phyloP scores from a whole-genome alignment of 2,888 invertebrate species.

The Chrysolina oricalcia region DNA sequence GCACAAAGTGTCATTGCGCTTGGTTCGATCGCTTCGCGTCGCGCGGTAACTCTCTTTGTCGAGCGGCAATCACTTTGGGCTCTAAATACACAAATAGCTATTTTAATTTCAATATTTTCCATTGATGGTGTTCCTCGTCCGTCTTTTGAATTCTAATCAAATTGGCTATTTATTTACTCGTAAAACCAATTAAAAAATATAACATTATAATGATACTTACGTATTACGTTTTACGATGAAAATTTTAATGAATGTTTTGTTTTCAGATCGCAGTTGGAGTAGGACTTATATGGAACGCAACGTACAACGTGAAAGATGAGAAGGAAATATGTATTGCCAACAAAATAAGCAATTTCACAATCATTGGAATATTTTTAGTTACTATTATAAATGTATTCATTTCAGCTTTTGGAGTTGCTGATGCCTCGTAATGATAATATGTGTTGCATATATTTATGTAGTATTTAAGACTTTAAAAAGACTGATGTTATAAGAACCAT shows the following conservation, averaged over 20 bases:
- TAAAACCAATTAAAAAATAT: too few relatives aligned
- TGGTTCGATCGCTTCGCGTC: too few relatives aligned
- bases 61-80: too few relatives aligned
- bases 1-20: too few relatives aligned
- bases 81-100: too few relatives aligned
- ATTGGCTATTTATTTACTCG: too few relatives aligned
- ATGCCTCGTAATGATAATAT: slow-evolving; percentile 33
- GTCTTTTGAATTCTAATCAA: too few relatives aligned
- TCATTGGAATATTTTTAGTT: slow-evolving; percentile 88
- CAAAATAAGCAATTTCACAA: slow-evolving; percentile 87
- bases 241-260: slow-evolving; percentile 45
- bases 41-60: too few relatives aligned
- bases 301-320: slow-evolving; percentile 85
- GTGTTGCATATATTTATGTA: background rate
- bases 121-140: too few relatives aligned
- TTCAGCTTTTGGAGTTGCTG: slow-evolving; percentile 88
- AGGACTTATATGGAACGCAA: slow-evolving; percentile 88
- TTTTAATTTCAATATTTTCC: too few relatives aligned
- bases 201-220: too few relatives aligned
- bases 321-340: slow-evolving; percentile 84
- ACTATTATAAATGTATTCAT: slow-evolving; percentile 93
- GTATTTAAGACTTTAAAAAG: background rate
- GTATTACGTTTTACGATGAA: background rate
- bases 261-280: slow-evolving; percentile 85
- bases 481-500: too few relatives aligned